Evolutionary conservation across 2,888 invertebrate species (phyloP).

Genomic region (Beris chalybata): DNA sequence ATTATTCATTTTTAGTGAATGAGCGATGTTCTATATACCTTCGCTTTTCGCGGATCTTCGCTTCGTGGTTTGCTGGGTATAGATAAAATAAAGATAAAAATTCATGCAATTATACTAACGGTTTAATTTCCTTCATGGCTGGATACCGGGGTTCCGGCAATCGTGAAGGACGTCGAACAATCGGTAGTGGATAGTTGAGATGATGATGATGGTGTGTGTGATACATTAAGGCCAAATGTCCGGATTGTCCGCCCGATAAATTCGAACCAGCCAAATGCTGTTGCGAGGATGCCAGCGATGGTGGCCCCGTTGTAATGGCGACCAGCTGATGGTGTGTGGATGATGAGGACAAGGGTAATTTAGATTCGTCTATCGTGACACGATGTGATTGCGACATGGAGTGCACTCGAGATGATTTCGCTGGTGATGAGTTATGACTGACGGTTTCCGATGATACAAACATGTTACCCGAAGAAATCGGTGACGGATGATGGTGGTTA

Average conservation of each 20-base stretch:
- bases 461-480: slow-evolving; percentile 72
- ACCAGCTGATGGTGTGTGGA: slow-evolving; percentile 48
- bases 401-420: slow-evolving; percentile 51
- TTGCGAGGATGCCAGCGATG: slow-evolving; percentile 34
- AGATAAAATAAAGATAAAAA: no score
- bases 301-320: slow-evolving; percentile 33
- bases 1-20: no score
- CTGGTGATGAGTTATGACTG: slow-evolving; percentile 68
- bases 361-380: slow-evolving; percentile 55
- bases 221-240: slow-evolving; percentile 55
- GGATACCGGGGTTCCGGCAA: slow-evolving; percentile 40
- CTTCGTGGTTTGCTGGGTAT: no score
- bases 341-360: slow-evolving; percentile 49
- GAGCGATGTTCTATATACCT: no score
- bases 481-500: slow-evolving; percentile 68
- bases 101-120: slow-evolving; percentile 47
- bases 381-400: slow-evolving; percentile 53
- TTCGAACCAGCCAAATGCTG: slow-evolving; percentile 31
- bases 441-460: slow-evolving; percentile 76
- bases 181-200: slow-evolving; percentile 54
- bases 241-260: slow-evolving; percentile 44
- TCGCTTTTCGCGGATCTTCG: no score
- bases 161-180: slow-evolving; percentile 53
- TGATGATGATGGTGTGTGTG: slow-evolving; percentile 53
- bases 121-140: slow-evolving; percentile 49